Percentiles rank a stretch among this genome's conserved stretches.
These are phyloP conservation scores for Platerodrilus igneus DNA, from an alignment of 2,888 invertebrate genomes.

Conservation along the genomic window DNA sequence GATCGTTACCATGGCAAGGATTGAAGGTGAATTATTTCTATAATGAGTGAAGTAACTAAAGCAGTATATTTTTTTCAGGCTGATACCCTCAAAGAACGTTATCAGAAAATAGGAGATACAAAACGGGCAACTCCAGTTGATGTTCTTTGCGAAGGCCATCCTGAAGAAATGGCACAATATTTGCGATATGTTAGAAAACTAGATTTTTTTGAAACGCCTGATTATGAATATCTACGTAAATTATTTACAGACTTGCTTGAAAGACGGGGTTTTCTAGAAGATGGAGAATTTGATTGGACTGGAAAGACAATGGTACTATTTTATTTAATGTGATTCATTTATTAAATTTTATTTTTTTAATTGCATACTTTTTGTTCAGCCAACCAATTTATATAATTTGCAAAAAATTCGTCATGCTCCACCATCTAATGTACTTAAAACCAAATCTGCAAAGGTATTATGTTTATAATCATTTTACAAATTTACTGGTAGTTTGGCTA, in stretches of 20 bases:
- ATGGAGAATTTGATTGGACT: conserved; percentile 95
- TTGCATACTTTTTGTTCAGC: too few species aligned
- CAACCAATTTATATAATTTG: conserved; percentile 72
- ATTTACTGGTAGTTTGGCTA: too few species aligned
- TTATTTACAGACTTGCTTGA: conserved; percentile 92
- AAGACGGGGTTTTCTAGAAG: conserved; percentile 79
- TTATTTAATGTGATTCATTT: conserved; percentile 5
- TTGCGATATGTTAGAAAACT: conserved; percentile 92
- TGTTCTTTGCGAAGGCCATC: conserved; percentile 79
- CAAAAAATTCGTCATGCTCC: conserved; percentile 79
- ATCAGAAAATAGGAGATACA: conserved; percentile 99
- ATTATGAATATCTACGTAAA: conserved; percentile 96
- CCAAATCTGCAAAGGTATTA: conserved; percentile 78
- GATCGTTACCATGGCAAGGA: conserved; percentile 99
- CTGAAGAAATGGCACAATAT: conserved; percentile 97
- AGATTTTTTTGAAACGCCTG: conserved; percentile 99
- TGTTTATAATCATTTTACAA: too few species aligned
- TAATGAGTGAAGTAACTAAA: too few species aligned
- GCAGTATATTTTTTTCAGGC: conserved; percentile 13
- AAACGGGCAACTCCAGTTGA: conserved; percentile 99
- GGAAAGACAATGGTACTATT: conserved; percentile 61
- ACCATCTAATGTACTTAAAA: conserved; percentile 79
- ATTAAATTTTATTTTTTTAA: conserved; percentile 8
- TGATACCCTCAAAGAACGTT: conserved; percentile 91
- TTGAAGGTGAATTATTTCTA: conserved; percentile 64